Percentiles rank a stretch among this genome's conserved stretches.
Conservation (phyloP, 2,113 vertebrate species). For the Pomatostomus ruficeps region DNA sequence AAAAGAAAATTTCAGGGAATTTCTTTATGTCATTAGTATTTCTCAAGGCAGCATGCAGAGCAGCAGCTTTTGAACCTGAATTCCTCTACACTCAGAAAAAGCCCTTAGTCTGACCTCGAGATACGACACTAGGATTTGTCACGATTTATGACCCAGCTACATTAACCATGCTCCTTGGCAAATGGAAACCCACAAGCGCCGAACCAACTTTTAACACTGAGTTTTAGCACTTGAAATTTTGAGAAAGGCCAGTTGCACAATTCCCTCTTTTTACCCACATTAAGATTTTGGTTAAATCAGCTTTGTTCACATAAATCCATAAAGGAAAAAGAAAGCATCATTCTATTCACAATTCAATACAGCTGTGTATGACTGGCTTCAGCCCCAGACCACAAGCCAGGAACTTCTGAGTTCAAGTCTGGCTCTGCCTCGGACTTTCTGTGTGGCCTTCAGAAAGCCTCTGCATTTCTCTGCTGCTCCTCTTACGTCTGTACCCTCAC, state of each 20-base stretch:
- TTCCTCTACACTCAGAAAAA: background rate
- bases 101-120: background rate
- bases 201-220: background rate
- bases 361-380: background rate
- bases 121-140: background rate
- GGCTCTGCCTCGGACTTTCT: slow-evolving; percentile 3
- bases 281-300: background rate
- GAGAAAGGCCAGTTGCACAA: background rate
- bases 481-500: background rate
- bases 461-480: background rate
- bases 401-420: slow-evolving; percentile 37
- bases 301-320: background rate
- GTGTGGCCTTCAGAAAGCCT: background rate
- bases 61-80: background rate
- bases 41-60: background rate
- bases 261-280: background rate
- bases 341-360: slow-evolving; percentile 4
- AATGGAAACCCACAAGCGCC: background rate
- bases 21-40: background rate
- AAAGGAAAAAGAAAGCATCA: background rate
- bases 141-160: background rate
- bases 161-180: background rate
- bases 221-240: background rate
- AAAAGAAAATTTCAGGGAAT: background rate
- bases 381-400: slow-evolving; percentile 22